These are phyloP conservation scores for Acanthopagrus latus DNA, from an alignment of 2,797 vertebrate genomes.

Conservation along the genomic window DNA sequence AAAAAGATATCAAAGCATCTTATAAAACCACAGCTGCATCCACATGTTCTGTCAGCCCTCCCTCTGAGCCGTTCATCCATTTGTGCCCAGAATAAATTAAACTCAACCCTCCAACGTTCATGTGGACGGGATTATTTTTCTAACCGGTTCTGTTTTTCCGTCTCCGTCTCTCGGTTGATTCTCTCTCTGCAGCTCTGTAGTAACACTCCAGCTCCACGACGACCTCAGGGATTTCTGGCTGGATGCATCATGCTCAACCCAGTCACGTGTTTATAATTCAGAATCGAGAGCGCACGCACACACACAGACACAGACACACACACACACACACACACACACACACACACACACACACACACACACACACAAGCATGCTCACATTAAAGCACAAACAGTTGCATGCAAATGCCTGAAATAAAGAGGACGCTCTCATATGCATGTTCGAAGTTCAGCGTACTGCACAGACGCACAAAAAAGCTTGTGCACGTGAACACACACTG, in stretches of 20 bases:
- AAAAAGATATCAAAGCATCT: background rate
- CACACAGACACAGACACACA: constrained; percentile 23
- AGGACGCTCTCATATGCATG: constrained; percentile 58
- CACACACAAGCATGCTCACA: constrained; percentile 49
- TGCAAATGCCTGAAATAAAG: constrained; percentile 68
- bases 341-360: constrained; percentile 22
- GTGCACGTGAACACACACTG: constrained; percentile 19
- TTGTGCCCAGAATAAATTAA: constrained; percentile 38
- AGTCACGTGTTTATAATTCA: constrained; percentile 80
- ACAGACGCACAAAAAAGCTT: constrained; percentile 1
- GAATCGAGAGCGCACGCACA: constrained; percentile 59
- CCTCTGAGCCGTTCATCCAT: constrained; percentile 11
- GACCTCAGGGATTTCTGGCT: constrained; percentile 80
- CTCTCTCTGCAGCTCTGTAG: constrained; percentile 56
- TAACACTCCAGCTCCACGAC: constrained; percentile 73
- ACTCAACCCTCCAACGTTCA: constrained; percentile 59
- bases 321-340: constrained; percentile 26
- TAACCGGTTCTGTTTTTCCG: constrained; percentile 66
- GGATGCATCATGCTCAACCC: constrained; percentile 73
- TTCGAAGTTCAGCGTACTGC: constrained; percentile 46
- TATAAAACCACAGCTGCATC: constrained; percentile 31
- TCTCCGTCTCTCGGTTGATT: constrained; percentile 30
- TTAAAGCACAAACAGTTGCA: constrained; percentile 64
- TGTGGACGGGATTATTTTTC: constrained; percentile 67
- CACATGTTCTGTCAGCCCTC: constrained; percentile 10